Evolutionary conservation across 23 tunicate genomes (phyloP).

Genomic region (Trididemnum clinides): DNA sequence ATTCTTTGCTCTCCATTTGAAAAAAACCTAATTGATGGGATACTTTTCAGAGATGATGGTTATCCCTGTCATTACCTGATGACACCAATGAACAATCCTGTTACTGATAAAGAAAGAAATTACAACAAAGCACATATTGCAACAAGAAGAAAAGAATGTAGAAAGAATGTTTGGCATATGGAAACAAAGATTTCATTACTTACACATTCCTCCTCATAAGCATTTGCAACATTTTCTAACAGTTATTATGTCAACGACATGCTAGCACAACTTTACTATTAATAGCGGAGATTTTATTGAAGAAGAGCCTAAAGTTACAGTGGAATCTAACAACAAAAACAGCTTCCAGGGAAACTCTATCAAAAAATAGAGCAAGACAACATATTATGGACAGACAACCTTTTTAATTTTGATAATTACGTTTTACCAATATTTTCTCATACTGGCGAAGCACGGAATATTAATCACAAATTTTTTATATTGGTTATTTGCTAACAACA

Average conservation of each 20-base stretch:
- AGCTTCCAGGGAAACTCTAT: neutral
- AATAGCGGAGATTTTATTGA: neutral
- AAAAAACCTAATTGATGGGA: neutral
- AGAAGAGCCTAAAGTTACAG: neutral
- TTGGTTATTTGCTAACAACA: too few relatives aligned
- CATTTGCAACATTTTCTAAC: neutral
- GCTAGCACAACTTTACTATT: neutral
- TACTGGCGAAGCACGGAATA: too few relatives aligned
- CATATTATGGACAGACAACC: too few relatives aligned
- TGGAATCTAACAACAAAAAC: neutral
- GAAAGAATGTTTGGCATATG: neutral
- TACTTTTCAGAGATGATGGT: neutral
- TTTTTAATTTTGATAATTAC: too few relatives aligned
- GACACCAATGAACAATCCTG: neutral
- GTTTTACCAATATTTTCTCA: too few relatives aligned
- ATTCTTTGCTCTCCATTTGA: neutral
- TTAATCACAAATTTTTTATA: too few relatives aligned
- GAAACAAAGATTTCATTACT: neutral
- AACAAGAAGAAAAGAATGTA: neutral
- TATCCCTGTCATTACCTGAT: neutral
- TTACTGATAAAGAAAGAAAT: neutral
- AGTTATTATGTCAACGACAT: neutral
- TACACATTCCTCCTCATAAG: neutral
- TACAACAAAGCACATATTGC: neutral
- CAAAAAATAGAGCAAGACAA: neutral